Evolutionary conservation across 1,140 invertebrate species (phyloP).

Genomic region (Brachionus asplanchnoidis): DNA sequence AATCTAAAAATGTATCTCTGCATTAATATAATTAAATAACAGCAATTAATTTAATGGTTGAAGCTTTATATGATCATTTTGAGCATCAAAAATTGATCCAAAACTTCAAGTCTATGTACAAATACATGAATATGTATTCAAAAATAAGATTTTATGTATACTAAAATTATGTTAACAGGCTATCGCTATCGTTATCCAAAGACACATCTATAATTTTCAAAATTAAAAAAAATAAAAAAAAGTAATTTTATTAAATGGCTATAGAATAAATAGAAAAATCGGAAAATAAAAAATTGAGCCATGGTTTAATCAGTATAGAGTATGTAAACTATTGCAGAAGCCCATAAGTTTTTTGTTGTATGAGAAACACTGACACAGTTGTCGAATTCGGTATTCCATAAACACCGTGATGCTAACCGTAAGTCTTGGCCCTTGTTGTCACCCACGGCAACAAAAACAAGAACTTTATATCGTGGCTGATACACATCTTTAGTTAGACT

Average conservation of each 20-base stretch:
- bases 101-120: too few species aligned
- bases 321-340: constrained; percentile 47
- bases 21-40: too few species aligned
- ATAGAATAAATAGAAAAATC: neutral
- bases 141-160: too few species aligned
- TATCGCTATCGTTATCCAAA: too few species aligned
- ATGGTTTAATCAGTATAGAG: constrained; percentile 47
- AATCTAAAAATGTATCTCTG: too few species aligned
- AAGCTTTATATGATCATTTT: too few species aligned
- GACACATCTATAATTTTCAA: too few species aligned
- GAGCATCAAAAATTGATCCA: too few species aligned
- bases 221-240: neutral
- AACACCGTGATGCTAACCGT: constrained; percentile 46
- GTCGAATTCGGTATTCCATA: constrained; percentile 48
- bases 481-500: constrained; percentile 46
- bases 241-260: neutral
- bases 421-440: constrained; percentile 47
- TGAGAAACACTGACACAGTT: constrained; percentile 47
- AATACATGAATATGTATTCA: too few species aligned
- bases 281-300: neutral
- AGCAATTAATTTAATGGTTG: too few species aligned
- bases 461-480: constrained; percentile 47
- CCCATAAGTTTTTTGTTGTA: constrained; percentile 45
- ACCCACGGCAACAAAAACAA: constrained; percentile 46
- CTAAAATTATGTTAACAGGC: too few species aligned